Percentiles rank a stretch among this genome's conserved stretches.
These are phyloP conservation scores for Scaptomyza hsui DNA, from an alignment of 1,140 invertebrate genomes.

Conservation along the genomic window DNA sequence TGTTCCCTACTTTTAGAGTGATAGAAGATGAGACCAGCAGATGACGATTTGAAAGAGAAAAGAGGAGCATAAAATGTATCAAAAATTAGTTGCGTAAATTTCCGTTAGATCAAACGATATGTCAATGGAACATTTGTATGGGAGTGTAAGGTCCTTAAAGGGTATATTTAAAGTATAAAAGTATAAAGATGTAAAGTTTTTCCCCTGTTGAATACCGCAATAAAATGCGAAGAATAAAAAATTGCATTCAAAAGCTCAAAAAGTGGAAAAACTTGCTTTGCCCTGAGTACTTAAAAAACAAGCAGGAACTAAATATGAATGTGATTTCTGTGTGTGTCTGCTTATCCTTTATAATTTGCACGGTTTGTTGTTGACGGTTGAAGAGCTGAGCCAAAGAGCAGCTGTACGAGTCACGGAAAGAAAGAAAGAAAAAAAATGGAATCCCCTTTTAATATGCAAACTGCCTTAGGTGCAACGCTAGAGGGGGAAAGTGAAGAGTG, in stretches of 20 bases:
- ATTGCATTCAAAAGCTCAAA: conserved; percentile 57
- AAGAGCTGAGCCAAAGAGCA: conserved; percentile 60
- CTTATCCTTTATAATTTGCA: conserved; percentile 71
- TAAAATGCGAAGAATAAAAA: conserved; percentile 19
- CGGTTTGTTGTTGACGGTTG: conserved; percentile 52
- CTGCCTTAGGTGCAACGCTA: conserved; percentile 52
- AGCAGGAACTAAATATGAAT: conserved; percentile 57
- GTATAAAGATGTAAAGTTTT: too few relatives aligned
- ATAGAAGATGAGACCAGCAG: conserved; percentile 7
- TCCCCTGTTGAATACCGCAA: background rate
- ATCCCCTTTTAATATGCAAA: conserved; percentile 50
- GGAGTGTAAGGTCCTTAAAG: too few relatives aligned
- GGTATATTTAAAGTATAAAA: too few relatives aligned
- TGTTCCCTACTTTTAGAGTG: background rate
- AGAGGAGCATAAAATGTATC: conserved; percentile 14
- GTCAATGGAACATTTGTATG: too few relatives aligned
- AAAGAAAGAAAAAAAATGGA: conserved; percentile 13
- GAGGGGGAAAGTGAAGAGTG: background rate
- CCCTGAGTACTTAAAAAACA: conserved; percentile 46
- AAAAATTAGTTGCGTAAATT: conserved; percentile 31
- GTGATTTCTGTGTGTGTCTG: conserved; percentile 23
- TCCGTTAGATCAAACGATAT: conserved; percentile 8
- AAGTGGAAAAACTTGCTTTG: conserved; percentile 65
- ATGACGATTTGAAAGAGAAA: background rate
- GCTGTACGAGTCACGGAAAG: conserved; percentile 7